Conservation (phyloP, 1,140 invertebrate species). For the Lithobius niger region DNA sequence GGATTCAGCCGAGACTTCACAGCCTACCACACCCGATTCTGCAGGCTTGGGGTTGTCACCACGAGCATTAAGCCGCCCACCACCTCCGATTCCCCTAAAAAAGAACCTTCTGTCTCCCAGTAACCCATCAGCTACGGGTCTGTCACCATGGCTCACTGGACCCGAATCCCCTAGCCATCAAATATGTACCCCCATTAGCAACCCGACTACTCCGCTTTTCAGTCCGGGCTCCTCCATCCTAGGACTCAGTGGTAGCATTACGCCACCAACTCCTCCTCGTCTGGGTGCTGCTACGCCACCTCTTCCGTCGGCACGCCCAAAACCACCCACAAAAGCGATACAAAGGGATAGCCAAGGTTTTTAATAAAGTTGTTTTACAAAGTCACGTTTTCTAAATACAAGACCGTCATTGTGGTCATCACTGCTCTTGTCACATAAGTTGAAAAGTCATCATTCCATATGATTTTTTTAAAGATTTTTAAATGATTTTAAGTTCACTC, state of each 20-base stretch:
- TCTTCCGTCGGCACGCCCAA: background rate
- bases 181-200: slow-evolving; percentile 4
- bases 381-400: too few relatives aligned
- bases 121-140: background rate
- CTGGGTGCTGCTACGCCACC: background rate
- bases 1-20: slow-evolving; percentile 10
- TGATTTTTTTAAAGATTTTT: too few relatives aligned
- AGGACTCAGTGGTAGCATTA: background rate
- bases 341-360: too few relatives aligned
- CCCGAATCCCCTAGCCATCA: background rate
- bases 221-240: background rate
- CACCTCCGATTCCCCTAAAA: slow-evolving; percentile 26
- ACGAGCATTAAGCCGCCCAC: slow-evolving; percentile 19
- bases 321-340: too few relatives aligned
- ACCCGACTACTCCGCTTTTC: slow-evolving; percentile 7
- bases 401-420: too few relatives aligned
- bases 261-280: background rate
- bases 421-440: too few relatives aligned
- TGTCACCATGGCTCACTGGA: background rate
- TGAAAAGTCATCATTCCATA: too few relatives aligned
- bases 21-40: slow-evolving; percentile 36
- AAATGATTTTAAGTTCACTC: too few relatives aligned
- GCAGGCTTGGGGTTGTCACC: slow-evolving; percentile 32
- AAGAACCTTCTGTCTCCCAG: slow-evolving; percentile 18
- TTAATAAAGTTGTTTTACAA: too few relatives aligned